Base-by-base conservation (phyloP, 2,113 vertebrate species). In the Gobio gobio region DNA sequence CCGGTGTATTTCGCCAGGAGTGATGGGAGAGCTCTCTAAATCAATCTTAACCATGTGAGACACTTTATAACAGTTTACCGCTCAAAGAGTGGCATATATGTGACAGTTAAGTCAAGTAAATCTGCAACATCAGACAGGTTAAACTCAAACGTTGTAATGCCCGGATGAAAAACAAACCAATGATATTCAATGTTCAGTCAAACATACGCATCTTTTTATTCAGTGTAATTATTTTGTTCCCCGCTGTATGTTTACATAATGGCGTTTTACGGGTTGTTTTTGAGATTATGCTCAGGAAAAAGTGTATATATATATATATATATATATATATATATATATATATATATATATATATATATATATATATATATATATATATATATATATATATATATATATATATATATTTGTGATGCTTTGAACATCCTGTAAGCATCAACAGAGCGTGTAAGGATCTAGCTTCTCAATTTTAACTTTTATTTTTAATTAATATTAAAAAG, bases 121-220 rank as follows among this genome's bases (percentile, higher is more conserved):
- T 36, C 72, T n/a, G 73, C 18, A 78, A 78, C 54, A 82, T 70
- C 66, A 82, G 47, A 20, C 80, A 58, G 81, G 81, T 83, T 83
- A 58, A 58, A 72, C 20, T 40, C 29, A 14, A 45, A n/a, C 64
- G 43, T 43, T 43, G 40, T 16, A 33, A 40, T 72, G 26, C 63
- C 80, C 47, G 76, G 76, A 78, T 59, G 76, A 78, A 59, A 78
- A 33, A 81, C 61, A 68, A 81, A 81, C 61, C 49, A 43, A 4
- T 26, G 24, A 75, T 75, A 75, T 16, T 24, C 45, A 51, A 45
- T 51, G n/a, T 2, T 49, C 24, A 45, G 12, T 26, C 73, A 29
- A 70, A 43, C 16, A 43, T 22, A 70, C 10, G 66, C 18, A 43
- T 72, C 36, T n/a, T n/a, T 70, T 72, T 43, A 43, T 18, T 70